Base-by-base conservation (phyloP, 2,888 invertebrate species). In the Cheilosia scutellata region DNA sequence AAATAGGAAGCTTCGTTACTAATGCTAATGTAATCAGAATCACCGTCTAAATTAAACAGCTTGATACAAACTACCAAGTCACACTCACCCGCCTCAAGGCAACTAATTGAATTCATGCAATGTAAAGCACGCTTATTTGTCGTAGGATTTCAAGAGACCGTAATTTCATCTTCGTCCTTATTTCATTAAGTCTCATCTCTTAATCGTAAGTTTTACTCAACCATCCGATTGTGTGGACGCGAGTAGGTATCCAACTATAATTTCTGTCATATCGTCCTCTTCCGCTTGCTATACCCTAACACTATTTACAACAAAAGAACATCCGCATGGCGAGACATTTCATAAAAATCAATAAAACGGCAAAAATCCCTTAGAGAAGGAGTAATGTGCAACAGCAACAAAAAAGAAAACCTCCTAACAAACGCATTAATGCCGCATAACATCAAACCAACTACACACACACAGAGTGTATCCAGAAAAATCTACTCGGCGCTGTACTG, bases 401-500 rank as follows among this genome's bases (percentile, higher is more conserved):
- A 63, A 29, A 27, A 47, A 20, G 29, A 47, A 53, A 47, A 27
- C 42, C 25, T 51, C 58, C 60, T 62, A 63, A 78, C 62, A 57
- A 49, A 78, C 71, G 63, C 71, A 78, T 71, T 78, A 71, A 71
- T 78, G 78, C 78, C 78, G 78, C 78, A 78, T 71, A 78, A 71
- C 78, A 71, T 71, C 71, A 78, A 71, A 29, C 37, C 62, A 9
- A 51, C 49, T 49, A 29, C 31, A 31, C 62, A 44, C 16, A 25
- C 40, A 51, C n/a, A 68, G 3, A 68, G 3, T 6, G 57, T 37
- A 47, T n/a, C 27, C 49, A 31, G 0, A 49, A 27, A 53, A 40
- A 29, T 31, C 2, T 42, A 44, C 25, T 44, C 40, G 42, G 29
- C 31, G 51, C 31, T 57, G 33, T 72, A 27, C 55, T 33, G 31